These are phyloP conservation scores for Eupeodes luniger DNA, from an alignment of 2,888 invertebrate species.

Conservation along the genomic window DNA sequence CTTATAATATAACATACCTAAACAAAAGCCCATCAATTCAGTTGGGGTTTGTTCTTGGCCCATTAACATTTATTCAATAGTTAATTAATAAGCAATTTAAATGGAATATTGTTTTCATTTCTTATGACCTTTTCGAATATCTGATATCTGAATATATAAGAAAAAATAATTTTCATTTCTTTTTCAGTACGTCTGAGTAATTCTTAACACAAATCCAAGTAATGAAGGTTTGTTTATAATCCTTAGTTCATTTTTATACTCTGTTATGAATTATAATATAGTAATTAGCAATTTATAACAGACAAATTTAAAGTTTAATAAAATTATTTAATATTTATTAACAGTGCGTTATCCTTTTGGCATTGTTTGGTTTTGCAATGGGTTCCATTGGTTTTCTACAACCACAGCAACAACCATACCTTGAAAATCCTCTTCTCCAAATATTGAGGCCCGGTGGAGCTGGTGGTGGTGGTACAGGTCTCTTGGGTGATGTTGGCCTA, in stretches of 20 bases:
- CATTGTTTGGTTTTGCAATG: background rate
- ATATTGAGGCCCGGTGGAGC: background rate
- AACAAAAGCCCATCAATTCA: background rate
- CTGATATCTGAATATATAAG: background rate
- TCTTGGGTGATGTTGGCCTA: background rate
- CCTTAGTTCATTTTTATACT: no score
- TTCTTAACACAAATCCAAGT: background rate
- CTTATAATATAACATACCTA: no score
- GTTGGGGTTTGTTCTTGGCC: background rate
- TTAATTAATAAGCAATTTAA: background rate
- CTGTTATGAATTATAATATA: no score
- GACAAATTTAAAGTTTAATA: no score
- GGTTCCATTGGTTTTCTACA: background rate
- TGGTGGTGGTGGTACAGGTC: background rate
- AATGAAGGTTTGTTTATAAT: constrained; percentile 15
- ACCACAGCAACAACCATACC: background rate
- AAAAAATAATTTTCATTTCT: background rate
- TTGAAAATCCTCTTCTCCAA: background rate
- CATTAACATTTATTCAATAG: background rate
- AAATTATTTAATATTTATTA: background rate
- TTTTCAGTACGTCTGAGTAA: background rate
- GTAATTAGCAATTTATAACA: no score
- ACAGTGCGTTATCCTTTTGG: background rate
- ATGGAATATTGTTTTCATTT: background rate
- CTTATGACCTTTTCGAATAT: background rate